phyloP scores from a whole-genome alignment of 2,797 vertebrate species.

The Hirundo rustica region DNA sequence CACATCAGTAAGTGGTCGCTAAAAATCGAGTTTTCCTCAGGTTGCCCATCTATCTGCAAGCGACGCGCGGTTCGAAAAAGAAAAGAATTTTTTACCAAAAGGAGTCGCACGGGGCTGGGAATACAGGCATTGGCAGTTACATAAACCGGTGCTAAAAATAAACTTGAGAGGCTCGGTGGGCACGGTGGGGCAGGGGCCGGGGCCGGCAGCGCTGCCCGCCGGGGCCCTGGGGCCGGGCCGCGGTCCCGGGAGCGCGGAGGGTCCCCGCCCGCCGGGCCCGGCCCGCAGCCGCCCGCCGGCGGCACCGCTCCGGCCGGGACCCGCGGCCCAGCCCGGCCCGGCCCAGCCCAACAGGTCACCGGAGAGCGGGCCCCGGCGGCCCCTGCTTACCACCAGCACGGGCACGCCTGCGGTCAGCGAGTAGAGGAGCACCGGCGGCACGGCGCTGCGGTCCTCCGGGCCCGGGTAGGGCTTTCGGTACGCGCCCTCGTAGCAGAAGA shows the following conservation, averaged over 20 bases:
- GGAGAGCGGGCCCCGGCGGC: neutral
- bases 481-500: conserved; percentile 95
- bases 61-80: neutral
- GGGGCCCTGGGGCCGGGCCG: neutral
- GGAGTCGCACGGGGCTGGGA: neutral
- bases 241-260: neutral
- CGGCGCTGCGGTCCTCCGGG: conserved; percentile 91
- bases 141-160: conserved; percentile 57
- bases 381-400: conserved; percentile 77
- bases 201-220: neutral
- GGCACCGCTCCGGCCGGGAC: neutral
- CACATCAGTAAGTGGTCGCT: neutral
- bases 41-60: neutral
- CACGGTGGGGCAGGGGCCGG: neutral
- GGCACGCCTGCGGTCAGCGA: conserved; percentile 90
- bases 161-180: neutral
- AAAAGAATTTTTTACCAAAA: neutral
- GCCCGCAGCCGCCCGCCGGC: neutral
- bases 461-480: conserved; percentile 95
- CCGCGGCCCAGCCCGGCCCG: neutral
- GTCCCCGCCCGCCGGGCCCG: conserved; percentile 17
- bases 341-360: neutral
- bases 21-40: neutral
- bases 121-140: neutral
- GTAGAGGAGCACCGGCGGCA: conserved; percentile 91